Evolutionary conservation across 2,888 invertebrate species (phyloP).

Genomic region (Drosophila robusta): DNA sequence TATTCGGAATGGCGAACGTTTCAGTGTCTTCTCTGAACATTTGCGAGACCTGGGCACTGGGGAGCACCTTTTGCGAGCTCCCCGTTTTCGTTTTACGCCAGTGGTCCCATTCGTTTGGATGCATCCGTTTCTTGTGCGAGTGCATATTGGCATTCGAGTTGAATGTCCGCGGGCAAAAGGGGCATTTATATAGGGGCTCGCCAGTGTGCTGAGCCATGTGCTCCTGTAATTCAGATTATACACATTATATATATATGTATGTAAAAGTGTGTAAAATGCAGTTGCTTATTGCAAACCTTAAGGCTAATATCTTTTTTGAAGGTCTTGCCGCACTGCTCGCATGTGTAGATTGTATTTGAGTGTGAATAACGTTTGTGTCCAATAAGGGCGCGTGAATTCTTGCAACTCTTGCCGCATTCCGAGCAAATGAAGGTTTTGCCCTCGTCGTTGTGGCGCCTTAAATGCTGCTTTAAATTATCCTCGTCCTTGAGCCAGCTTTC

Average conservation of each 20-base stretch:
- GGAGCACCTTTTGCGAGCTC: constrained; percentile 76
- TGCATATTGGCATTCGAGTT: constrained; percentile 85
- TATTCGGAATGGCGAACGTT: constrained; percentile 63
- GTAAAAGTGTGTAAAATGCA: neutral
- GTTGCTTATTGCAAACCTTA: constrained; percentile 59
- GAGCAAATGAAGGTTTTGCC: constrained; percentile 77
- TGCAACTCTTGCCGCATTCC: constrained; percentile 82
- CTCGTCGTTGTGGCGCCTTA: constrained; percentile 82
- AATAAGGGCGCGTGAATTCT: constrained; percentile 82
- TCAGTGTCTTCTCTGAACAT: constrained; percentile 71
- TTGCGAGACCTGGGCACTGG: constrained; percentile 74
- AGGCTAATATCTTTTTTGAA: constrained; percentile 84
- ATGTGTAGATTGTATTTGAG: constrained; percentile 77
- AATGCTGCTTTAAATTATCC: constrained; percentile 83
- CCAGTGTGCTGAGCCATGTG: constrained; percentile 84
- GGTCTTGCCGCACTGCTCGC: constrained; percentile 83
- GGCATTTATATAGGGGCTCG: constrained; percentile 83
- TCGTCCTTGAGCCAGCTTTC: constrained; percentile 84
- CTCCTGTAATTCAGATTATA: constrained; percentile 64
- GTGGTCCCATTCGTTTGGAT: constrained; percentile 83
- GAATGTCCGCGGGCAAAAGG: constrained; percentile 84
- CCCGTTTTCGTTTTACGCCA: constrained; percentile 82
- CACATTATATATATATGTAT: neutral
- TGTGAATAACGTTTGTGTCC: constrained; percentile 84
- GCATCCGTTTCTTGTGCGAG: constrained; percentile 83